Base-by-base conservation (phyloP, 2,888 invertebrate species). In the Axea sp. region DNA sequence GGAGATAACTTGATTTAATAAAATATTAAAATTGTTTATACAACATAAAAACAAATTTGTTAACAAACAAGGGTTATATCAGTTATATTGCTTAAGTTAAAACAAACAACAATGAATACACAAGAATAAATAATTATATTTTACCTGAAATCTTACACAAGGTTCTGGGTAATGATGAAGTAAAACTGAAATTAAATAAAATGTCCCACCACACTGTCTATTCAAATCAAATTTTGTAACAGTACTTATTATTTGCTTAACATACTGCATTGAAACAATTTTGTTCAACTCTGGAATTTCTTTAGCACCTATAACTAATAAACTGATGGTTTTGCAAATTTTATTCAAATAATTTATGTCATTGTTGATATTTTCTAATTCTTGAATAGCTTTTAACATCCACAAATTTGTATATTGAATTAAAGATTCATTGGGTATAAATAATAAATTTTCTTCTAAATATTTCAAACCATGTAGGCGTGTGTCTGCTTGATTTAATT, bases 111-210 rank as follows among this genome's bases (percentile, higher is more conserved):
- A n/a, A n/a, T n/a, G n/a, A n/a, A n/a, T n/a, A n/a, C n/a, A n/a
- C n/a, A n/a, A n/a, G n/a, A n/a, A n/a, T n/a, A n/a, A n/a, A n/a
- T n/a, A n/a, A n/a, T n/a, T n/a, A n/a, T n/a, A n/a, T n/a, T n/a
- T n/a, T 81, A 87, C 87, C 77, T 86, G 83, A 6, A 77, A 80
- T 24, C 78, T 82, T 45, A 82, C 83, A 9, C 83, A 83, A 7
- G 82, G 75, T 77, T 87, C 86, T 14, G 85, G 83, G 67, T 85
- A 87, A 43, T 85, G 76, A 76, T 82, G 76, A 1, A 87, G 47
- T 2, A 87, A 62, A n/a, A 78, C 73, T 1, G 82, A 80, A n/a
- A 85, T 43, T 33, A 87, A 72, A 73, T 84, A 73, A 51, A 68
- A 75, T 0, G 15, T 53, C 7, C 68, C 75, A 0, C 59, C 60